A percentile compares a stretch with the other conserved stretches of the same genome.
phyloP scores from a whole-genome alignment of 2,113 vertebrate genomes.

The Ursus arctos region DNA sequence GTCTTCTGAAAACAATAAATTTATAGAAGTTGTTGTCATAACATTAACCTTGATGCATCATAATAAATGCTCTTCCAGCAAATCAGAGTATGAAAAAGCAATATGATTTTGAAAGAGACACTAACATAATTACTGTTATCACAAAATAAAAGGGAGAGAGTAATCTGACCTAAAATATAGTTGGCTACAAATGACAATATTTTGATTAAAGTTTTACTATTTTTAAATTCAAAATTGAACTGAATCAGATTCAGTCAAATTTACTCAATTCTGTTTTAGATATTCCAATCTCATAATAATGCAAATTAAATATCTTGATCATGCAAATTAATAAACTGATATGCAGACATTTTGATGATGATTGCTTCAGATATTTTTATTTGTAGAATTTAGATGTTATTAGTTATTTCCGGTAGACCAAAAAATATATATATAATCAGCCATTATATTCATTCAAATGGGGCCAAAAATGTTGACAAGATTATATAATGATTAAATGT shows the following conservation, averaged over 20 bases:
- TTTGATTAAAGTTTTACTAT: background rate
- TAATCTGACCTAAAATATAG: background rate
- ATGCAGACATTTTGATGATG: background rate
- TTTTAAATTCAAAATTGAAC: background rate
- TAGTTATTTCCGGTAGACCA: background rate
- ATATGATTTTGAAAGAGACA: background rate
- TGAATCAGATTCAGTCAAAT: background rate
- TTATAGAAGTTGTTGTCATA: conserved; percentile 47
- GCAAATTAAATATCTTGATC: background rate
- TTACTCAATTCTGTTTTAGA: background rate
- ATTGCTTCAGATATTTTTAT: background rate
- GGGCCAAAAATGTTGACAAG: background rate
- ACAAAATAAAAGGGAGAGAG: background rate
- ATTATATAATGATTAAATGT: conserved; percentile 42
- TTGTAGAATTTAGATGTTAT: background rate
- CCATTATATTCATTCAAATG: background rate
- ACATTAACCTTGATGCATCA: conserved; percentile 56
- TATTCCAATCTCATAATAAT: background rate
- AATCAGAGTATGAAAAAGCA: background rate
- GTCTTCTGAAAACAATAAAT: conserved; percentile 49
- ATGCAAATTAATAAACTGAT: background rate
- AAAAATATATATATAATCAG: background rate
- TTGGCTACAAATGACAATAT: background rate
- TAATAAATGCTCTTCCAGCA: background rate
- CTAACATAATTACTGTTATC: background rate